Conservation (phyloP, 30 jellyfish, hydroid and myxozoan genomes). For the Pseudorhiza aurosa region DNA sequence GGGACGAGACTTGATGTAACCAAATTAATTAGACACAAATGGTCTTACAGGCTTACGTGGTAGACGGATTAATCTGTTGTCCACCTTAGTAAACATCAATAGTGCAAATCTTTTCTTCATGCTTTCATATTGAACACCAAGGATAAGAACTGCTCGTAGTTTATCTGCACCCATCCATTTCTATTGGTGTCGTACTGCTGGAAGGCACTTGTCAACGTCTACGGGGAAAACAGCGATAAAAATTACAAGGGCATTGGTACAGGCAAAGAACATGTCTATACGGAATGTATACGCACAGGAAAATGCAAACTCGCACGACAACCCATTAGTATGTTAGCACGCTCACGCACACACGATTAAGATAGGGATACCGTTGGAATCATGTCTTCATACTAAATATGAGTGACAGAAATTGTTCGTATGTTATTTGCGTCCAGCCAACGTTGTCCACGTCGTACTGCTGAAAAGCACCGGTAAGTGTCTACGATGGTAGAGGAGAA, state of each 20-base stretch:
- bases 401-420: slow-evolving; percentile 75
- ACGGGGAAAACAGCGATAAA: neutral
- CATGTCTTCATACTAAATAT: slow-evolving; percentile 54
- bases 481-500: slow-evolving; percentile 44
- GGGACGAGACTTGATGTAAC: too few relatives aligned
- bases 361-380: neutral
- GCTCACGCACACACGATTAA: neutral
- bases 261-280: too few relatives aligned
- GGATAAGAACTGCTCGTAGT: slow-evolving; percentile 72
- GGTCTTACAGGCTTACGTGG: too few relatives aligned
- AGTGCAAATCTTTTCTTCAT: neutral
- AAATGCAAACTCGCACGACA: neutral
- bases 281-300: neutral
- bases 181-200: slow-evolving; percentile 63
- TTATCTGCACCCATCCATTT: slow-evolving; percentile 67
- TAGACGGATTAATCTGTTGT: too few relatives aligned
- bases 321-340: neutral
- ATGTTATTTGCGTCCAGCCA: slow-evolving; percentile 83
- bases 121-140: slow-evolving; percentile 56
- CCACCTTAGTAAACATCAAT: neutral
- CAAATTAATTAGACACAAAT: too few relatives aligned
- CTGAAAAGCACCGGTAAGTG: slow-evolving; percentile 63
- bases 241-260: neutral
- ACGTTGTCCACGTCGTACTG: slow-evolving; percentile 65
- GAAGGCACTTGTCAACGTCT: slow-evolving; percentile 76